Conservation (phyloP, 2,888 invertebrate genomes). For the Cantharis nigra region DNA sequence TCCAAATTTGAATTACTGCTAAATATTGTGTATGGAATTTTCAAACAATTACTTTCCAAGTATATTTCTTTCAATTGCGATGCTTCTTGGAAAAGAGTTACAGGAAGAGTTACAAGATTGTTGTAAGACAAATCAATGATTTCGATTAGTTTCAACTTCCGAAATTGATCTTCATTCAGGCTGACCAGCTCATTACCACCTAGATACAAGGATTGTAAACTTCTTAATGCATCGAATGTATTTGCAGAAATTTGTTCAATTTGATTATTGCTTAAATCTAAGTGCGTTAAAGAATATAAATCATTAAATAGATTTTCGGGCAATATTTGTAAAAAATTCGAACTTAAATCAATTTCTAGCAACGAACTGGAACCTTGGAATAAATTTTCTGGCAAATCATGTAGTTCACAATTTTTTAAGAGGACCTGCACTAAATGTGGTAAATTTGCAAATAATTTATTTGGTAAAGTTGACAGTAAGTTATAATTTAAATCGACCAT, state of each 20-base stretch:
- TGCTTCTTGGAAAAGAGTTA: slow-evolving; percentile 62
- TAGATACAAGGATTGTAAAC: background rate
- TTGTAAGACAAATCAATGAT: background rate
- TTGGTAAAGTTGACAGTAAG: slow-evolving; percentile 60
- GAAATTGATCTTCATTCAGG: background rate
- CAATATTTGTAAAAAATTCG: slow-evolving; percentile 14
- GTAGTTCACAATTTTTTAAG: slow-evolving; percentile 63
- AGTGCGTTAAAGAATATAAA: slow-evolving; percentile 60
- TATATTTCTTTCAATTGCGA: slow-evolving; percentile 64
- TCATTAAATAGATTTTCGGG: slow-evolving; percentile 64
- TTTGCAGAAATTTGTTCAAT: slow-evolving; percentile 58
- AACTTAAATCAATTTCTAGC: background rate
- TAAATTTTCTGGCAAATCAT: slow-evolving; percentile 28
- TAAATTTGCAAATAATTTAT: slow-evolving; percentile 67
- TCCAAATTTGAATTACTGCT: background rate
- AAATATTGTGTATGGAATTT: slow-evolving; percentile 58
- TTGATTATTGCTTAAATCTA: slow-evolving; percentile 28
- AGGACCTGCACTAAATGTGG: slow-evolving; percentile 63
- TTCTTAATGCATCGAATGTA: background rate
- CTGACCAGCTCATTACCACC: background rate
- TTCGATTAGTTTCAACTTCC: background rate
- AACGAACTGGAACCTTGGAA: background rate
- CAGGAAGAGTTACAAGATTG: background rate
- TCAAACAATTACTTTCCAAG: slow-evolving; percentile 68
- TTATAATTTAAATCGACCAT: slow-evolving; percentile 48